These are phyloP conservation scores for Oncorhynchus nerka DNA, from an alignment of 2,113 vertebrate species.

Conservation along the genomic window DNA sequence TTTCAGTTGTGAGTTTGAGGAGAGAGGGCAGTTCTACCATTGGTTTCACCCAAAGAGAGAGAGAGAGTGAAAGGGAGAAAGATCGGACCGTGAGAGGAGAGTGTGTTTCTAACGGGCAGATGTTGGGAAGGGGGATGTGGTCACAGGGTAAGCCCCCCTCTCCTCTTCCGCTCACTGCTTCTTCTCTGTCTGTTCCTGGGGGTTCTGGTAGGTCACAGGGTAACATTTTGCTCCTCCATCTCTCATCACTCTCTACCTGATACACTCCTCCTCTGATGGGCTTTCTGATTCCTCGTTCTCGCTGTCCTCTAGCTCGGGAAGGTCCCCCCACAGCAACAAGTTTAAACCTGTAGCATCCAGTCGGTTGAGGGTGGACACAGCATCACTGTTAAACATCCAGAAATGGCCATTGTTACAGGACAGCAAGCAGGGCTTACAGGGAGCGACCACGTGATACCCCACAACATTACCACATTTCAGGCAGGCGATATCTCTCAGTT, in stretches of 20 bases:
- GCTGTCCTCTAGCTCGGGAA: conserved; percentile 87
- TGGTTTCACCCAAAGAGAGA: background rate
- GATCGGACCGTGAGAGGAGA: background rate
- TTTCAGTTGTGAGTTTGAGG: background rate
- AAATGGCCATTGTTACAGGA: conserved; percentile 98
- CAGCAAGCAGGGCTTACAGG: conserved; percentile 93
- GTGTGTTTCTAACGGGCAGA: background rate
- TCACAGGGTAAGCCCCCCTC: background rate
- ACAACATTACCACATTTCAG: conserved; percentile 94
- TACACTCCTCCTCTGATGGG: conserved; percentile 83
- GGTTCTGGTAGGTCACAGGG: background rate
- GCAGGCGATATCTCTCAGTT: conserved; percentile 92
- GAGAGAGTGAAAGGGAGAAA: background rate
- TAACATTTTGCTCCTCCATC: conserved; percentile 8
- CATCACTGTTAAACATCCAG: conserved; percentile 98
- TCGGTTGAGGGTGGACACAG: conserved; percentile 86
- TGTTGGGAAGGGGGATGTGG: background rate
- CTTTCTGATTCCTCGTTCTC: conserved; percentile 80
- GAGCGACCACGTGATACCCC: conserved; percentile 93
- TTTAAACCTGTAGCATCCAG: conserved; percentile 91
- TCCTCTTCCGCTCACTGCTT: conserved; percentile 25
- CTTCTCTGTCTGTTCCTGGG: conserved; percentile 34
- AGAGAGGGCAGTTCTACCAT: background rate
- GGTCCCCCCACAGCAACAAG: conserved; percentile 90
- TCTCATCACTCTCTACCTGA: conserved; percentile 68